A percentile compares a stretch with the other conserved stretches of the same genome.
Conservation (phyloP, 2,797 vertebrate species). For the Pipistrellus nathusii region DNA sequence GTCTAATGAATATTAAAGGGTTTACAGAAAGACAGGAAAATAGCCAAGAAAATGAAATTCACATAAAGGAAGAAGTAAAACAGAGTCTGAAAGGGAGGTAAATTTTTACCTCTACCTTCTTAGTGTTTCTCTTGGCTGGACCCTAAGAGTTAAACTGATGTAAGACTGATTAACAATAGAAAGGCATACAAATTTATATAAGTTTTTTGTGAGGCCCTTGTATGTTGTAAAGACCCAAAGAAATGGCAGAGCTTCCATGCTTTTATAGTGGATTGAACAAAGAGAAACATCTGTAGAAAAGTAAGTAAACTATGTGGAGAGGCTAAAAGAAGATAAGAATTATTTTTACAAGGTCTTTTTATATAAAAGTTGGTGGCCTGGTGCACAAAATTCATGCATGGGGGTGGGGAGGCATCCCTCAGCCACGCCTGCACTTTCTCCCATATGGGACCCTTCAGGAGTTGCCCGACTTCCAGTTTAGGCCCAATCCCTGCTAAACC, state of each 20-base stretch:
- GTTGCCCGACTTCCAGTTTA: too few species aligned
- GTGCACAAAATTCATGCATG: too few species aligned
- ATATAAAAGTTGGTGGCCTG: not conserved
- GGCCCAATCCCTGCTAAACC: too few species aligned
- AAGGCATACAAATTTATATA: not conserved
- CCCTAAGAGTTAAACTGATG: not conserved
- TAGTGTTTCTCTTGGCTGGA: not conserved
- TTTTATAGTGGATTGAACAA: too few species aligned
- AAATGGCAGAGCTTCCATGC: not conserved
- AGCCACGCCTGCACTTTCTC: too few species aligned
- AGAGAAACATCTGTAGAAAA: not conserved
- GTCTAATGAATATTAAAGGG: not conserved
- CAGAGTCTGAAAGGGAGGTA: not conserved
- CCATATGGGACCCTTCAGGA: too few species aligned
- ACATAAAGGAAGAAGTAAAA: not conserved
- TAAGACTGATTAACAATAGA: not conserved
- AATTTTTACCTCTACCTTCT: not conserved
- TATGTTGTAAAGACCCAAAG: not conserved
- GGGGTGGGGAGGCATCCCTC: too few species aligned
- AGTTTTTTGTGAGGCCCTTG: not conserved
- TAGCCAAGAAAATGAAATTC: conserved; percentile 9
- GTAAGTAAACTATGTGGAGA: not conserved
- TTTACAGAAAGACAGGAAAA: conserved; percentile 30
- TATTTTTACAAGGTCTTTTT: not conserved
- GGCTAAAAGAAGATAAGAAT: not conserved